Evolutionary conservation across 2,113 vertebrate species (phyloP).

Genomic region (Clarias magur): DNA sequence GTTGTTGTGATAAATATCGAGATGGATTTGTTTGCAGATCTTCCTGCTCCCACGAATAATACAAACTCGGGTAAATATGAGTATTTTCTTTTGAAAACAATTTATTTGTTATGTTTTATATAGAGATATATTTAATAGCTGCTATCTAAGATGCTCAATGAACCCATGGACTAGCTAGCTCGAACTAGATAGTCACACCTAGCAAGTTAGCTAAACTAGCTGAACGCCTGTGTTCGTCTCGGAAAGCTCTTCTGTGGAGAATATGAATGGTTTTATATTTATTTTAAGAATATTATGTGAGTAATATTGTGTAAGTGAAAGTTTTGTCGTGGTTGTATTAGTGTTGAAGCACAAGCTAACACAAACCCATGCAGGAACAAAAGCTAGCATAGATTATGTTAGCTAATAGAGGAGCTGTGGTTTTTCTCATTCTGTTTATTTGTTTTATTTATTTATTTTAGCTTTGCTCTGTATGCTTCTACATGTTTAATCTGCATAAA

Average conservation of each 20-base stretch:
- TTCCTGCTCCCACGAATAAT: conserved; percentile 71
- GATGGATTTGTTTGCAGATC: conserved; percentile 78
- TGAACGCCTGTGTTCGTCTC: not conserved
- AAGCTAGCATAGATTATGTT: not conserved
- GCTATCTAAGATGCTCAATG: too few species aligned
- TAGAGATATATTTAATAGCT: not conserved
- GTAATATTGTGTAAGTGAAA: not conserved
- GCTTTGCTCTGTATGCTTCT: not conserved
- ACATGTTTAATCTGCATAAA: not conserved
- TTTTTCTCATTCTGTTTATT: not conserved
- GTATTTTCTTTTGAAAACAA: too few species aligned
- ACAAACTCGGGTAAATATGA: conserved; percentile 49
- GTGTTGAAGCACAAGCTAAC: too few species aligned
- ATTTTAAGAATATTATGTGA: not conserved
- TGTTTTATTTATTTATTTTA: too few species aligned
- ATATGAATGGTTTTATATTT: too few species aligned
- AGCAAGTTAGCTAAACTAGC: not conserved
- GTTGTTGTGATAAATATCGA: not conserved
- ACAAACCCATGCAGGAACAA: not conserved
- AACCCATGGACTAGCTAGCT: too few species aligned
- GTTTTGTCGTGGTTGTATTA: not conserved
- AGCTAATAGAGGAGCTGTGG: not conserved
- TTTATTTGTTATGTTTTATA: not conserved
- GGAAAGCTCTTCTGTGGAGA: too few species aligned
- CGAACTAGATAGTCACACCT: not conserved